These are phyloP conservation scores for Gryllus longicercus DNA, from an alignment of 2,888 invertebrate genomes.

Conservation along the genomic window DNA sequence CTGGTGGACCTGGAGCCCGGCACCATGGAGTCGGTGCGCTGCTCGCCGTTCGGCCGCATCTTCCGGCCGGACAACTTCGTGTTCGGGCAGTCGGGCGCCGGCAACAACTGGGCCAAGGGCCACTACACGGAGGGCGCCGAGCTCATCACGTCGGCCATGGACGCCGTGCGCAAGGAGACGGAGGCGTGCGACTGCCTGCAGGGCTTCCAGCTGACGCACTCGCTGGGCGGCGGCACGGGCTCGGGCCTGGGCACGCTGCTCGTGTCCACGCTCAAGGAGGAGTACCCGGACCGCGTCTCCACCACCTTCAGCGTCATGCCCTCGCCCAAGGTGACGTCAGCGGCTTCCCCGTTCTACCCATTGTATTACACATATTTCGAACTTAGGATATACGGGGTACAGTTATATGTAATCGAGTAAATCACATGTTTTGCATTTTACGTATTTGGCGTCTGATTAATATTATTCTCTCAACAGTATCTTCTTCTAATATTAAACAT, in stretches of 20 bases:
- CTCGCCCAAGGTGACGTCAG: not conserved
- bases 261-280: not conserved
- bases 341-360: too few relatives aligned
- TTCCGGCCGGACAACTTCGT: not conserved
- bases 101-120: constrained; percentile 17
- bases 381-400: too few relatives aligned
- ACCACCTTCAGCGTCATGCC: constrained; percentile 7
- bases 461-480: too few relatives aligned
- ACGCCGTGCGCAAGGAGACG: not conserved
- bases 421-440: too few relatives aligned
- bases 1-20: constrained; percentile 8
- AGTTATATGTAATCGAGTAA: too few relatives aligned
- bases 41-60: not conserved
- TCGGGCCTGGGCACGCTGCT: not conserved
- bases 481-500: too few relatives aligned
- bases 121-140: constrained; percentile 3
- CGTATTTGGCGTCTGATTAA: too few relatives aligned
- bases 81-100: not conserved
- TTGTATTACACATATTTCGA: too few relatives aligned
- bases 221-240: constrained; percentile 17
- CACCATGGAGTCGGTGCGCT: not conserved
- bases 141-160: not conserved
- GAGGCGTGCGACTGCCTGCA: not conserved
- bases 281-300: not conserved
- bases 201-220: not conserved